Evolutionary conservation across 2,797 vertebrate genomes (phyloP).

Genomic region (Enteromius unitaeniatus): DNA sequence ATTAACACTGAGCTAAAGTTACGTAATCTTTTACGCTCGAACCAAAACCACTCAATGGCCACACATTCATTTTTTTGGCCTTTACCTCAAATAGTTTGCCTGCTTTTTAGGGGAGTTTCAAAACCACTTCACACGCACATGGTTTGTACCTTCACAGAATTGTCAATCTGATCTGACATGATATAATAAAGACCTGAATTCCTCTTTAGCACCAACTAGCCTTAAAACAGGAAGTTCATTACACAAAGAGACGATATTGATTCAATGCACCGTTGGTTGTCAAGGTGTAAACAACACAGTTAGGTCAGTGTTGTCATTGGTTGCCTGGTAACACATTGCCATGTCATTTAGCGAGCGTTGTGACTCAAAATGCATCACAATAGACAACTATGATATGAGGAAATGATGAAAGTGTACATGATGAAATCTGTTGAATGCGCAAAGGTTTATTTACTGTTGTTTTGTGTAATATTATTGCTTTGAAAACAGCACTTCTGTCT

Average conservation of each 20-base stretch:
- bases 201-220: slow-evolving; percentile 6
- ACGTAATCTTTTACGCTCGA: not conserved
- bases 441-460: not conserved
- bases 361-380: slow-evolving; percentile 42
- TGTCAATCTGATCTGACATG: not conserved
- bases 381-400: not conserved
- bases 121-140: not conserved
- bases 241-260: slow-evolving; percentile 18
- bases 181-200: slow-evolving; percentile 11
- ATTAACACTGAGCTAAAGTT: not conserved
- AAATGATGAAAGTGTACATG: not conserved
- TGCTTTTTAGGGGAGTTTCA: slow-evolving; percentile 14
- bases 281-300: not conserved
- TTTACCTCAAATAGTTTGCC: slow-evolving; percentile 3
- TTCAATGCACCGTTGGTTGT: slow-evolving; percentile 19
- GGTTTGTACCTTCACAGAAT: not conserved
- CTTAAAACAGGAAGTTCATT: slow-evolving; percentile 52
- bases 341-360: not conserved
- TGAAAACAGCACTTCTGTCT: slow-evolving; percentile 2
- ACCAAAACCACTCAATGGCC: not conserved
- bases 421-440: slow-evolving; percentile 8
- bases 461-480: not conserved
- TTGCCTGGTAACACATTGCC: slow-evolving; percentile 35
- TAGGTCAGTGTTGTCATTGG: slow-evolving; percentile 42
- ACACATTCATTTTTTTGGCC: not conserved